These are phyloP conservation scores for Notothenia rossii DNA, from an alignment of 2,113 vertebrate species.

Conservation along the genomic window DNA sequence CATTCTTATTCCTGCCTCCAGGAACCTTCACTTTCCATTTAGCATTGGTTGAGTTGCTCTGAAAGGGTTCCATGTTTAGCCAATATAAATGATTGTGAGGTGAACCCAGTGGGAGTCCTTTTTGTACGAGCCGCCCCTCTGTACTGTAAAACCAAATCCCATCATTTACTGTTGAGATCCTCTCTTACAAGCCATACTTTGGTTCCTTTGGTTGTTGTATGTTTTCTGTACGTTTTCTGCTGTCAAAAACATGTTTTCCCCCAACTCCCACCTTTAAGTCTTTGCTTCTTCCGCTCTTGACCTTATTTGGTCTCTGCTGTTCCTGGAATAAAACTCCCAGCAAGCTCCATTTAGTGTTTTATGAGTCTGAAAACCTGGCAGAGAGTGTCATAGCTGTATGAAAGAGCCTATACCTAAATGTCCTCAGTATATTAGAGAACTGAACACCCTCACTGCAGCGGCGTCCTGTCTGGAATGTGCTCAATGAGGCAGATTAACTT, in stretches of 20 bases:
- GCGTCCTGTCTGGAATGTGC: slow-evolving; percentile 69
- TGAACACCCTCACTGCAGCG: slow-evolving; percentile 45
- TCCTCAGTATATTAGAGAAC: slow-evolving; percentile 42
- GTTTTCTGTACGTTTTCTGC: not conserved
- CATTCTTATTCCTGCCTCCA: slow-evolving; percentile 26
- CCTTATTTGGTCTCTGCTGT: slow-evolving; percentile 51
- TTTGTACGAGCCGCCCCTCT: slow-evolving; percentile 33
- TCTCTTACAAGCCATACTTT: not conserved
- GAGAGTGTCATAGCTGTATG: slow-evolving; percentile 18
- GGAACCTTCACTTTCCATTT: slow-evolving; percentile 75
- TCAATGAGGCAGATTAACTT: slow-evolving; percentile 60
- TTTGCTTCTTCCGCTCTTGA: slow-evolving; percentile 5
- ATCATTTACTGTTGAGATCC: slow-evolving; percentile 14
- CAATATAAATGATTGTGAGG: slow-evolving; percentile 66
- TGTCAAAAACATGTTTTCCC: not conserved
- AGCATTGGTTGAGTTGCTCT: slow-evolving; percentile 67
- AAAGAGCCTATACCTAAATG: slow-evolving; percentile 51
- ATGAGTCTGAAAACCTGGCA: slow-evolving; percentile 34
- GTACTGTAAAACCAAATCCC: slow-evolving; percentile 34
- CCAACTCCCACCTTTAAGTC: too few species aligned
- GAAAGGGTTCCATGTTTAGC: slow-evolving; percentile 75
- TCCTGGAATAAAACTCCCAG: slow-evolving; percentile 45
- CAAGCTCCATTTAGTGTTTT: slow-evolving; percentile 37
- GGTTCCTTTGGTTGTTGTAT: not conserved
- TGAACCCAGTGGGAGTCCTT: slow-evolving; percentile 71